These are phyloP conservation scores for Merops nubicus DNA, from an alignment of 2,113 vertebrate genomes.

Conservation along the genomic window DNA sequence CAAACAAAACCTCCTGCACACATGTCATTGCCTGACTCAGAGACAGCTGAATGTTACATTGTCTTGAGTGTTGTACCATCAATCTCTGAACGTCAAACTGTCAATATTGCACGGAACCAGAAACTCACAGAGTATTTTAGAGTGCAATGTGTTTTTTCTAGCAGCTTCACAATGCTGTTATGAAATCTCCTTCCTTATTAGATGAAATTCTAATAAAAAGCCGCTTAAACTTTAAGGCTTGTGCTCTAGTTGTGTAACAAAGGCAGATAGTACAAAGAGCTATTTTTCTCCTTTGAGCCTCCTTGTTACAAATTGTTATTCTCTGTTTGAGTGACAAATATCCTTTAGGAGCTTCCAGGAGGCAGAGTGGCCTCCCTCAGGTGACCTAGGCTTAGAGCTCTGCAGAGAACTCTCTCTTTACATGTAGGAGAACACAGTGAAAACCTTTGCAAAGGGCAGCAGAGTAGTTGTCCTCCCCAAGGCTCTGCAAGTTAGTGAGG, in stretches of 20 bases:
- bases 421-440: neutral
- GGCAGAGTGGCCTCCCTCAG: neutral
- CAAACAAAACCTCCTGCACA: neutral
- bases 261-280: neutral
- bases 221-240: neutral
- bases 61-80: neutral
- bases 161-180: neutral
- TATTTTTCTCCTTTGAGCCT: neutral
- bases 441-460: neutral
- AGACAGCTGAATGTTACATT: neutral
- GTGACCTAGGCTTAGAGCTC: neutral
- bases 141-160: neutral
- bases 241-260: neutral
- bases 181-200: neutral
- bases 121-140: neutral
- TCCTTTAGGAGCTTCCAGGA: neutral
- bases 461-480: neutral
- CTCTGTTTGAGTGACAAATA: neutral
- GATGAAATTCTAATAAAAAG: neutral
- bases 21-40: neutral
- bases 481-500: neutral
- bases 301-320: neutral
- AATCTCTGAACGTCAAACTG: neutral
- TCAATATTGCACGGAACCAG: neutral
- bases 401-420: neutral